These are phyloP conservation scores for Ivindomyrus marchei DNA, from an alignment of 2,113 vertebrate species.

Conservation along the genomic window DNA sequence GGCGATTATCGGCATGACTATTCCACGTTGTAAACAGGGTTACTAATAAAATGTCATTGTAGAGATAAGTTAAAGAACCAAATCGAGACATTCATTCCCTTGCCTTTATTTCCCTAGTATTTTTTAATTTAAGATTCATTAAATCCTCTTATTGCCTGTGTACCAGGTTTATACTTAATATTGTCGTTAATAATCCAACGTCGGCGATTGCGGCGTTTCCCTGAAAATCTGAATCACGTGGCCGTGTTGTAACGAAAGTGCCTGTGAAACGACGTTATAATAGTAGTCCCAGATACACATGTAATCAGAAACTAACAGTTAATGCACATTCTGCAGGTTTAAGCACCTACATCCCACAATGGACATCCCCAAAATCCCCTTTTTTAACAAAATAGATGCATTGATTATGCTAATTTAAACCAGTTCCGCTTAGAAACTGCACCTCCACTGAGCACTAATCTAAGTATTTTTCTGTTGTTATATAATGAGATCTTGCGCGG, in stretches of 20 bases:
- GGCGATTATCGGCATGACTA: background rate
- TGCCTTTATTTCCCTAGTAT: background rate
- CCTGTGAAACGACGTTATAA: background rate
- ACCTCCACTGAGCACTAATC: background rate
- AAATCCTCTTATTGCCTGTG: background rate
- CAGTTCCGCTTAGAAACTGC: background rate
- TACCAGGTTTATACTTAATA: background rate
- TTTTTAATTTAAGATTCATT: background rate
- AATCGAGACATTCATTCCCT: background rate
- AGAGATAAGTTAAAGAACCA: background rate
- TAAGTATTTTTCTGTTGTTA: background rate
- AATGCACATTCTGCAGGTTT: background rate
- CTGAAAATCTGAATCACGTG: background rate
- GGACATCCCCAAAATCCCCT: background rate
- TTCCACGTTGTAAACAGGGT: background rate
- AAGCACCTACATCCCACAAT: background rate
- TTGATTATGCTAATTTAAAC: background rate
- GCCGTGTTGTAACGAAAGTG: background rate
- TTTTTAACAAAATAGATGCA: background rate
- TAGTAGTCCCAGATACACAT: background rate
- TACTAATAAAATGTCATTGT: background rate
- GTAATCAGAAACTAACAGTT: background rate
- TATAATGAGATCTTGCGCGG: background rate
- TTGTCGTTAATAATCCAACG: background rate
- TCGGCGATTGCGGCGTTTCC: background rate